Evolutionary conservation across 2,888 invertebrate genomes (phyloP), one percentile per base, ranked within the genome.

Genomic region (Abrostola triplasia): DNA sequence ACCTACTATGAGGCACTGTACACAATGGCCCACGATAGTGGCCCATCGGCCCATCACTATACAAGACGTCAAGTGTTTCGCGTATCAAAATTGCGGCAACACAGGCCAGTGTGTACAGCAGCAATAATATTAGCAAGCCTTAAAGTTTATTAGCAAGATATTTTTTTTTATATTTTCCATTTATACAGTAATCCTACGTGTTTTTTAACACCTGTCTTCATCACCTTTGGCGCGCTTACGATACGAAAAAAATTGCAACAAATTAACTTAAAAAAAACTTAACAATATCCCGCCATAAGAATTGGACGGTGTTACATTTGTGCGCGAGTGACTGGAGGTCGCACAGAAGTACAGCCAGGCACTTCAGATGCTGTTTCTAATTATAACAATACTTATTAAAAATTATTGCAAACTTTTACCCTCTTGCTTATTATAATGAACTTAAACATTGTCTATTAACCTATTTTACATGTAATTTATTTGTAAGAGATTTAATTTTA

Each of bases 221-320:
- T 85, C 90, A 88, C 90, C 93, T 93, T 93, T 94, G 93, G 93
- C 93, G 90, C 90, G 89, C 90, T 89, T 91, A 90, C 76, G 82
- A 87, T 85, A 85, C 80, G 85, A 85, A 89, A 90, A 87, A 78
- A 92, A 90, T 91, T 90, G 92, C 90, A 92, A 91, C 91, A 90
- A 90, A 85, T 81, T 86, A 90, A 90, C 86, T 88, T 88, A 87
- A 88, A 89, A 89, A 90, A 88, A 92, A 93, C 92, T 91, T 93
- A 92, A 92, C 90, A 90, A 90, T 83, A 84, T 84, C 79, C 76
- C 82, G 75, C 85, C 82, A 77, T 84, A 83, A 80, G 79, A 82
- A 84, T 83, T 71, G 69, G 59, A 65, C 64, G 65, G 51, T 59
- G 75, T 80, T 83, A 79, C 80, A 83, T 75, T 83, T 82, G 80